Base-by-base conservation (phyloP, 2,113 vertebrate species). In the Apodemus speciosus region DNA sequence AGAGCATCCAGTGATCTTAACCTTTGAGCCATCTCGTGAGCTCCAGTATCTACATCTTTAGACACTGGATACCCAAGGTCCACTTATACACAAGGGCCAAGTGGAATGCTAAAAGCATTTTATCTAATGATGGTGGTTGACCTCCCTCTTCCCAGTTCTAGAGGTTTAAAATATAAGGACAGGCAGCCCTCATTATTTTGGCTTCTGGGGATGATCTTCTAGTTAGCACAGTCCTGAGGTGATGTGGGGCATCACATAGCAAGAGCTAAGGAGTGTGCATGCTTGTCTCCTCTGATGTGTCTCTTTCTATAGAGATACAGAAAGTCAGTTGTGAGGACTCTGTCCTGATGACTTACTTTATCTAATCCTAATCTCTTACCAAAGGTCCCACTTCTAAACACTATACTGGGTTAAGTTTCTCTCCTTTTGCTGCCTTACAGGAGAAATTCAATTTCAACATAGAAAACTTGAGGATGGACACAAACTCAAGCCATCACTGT, bases 41-140 rank as follows among this genome's bases (percentile, higher is more conserved):
- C 23, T 27, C 40, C 40, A 75, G 6, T 27, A 46, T 75, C 30
- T 75, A 49, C 7, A 89, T 35, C 32, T 95, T 91, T 53, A 89
- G 69, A 51, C 75, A 73, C 18, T 93, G 15, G 76, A 84, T 38
- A 87, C 14, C 1, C 18, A n/a, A n/a, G n/a, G n/a, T n/a, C n/a
- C n/a, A n/a, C n/a, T n/a, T n/a, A n/a, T 53, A 73, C 43, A 51
- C 15, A 73, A 58, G 23, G 56, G 69, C 32, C 49, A 80, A 85
- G 18, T 80, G 32, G 43, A 68, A 88, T 89, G 73, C 64, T 89
- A 68, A 89, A 94, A 77, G 89, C 32, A 27, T 27, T 62, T 27
- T 62, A 62, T 62, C 2, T 62, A 9, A 80, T 91, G 75, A 86
- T 32, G 76, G 4, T 79, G 32, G 14, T 93, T 85, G 69, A 53